Conservation (phyloP, 2,888 invertebrate species). For the Trilocha varians region DNA sequence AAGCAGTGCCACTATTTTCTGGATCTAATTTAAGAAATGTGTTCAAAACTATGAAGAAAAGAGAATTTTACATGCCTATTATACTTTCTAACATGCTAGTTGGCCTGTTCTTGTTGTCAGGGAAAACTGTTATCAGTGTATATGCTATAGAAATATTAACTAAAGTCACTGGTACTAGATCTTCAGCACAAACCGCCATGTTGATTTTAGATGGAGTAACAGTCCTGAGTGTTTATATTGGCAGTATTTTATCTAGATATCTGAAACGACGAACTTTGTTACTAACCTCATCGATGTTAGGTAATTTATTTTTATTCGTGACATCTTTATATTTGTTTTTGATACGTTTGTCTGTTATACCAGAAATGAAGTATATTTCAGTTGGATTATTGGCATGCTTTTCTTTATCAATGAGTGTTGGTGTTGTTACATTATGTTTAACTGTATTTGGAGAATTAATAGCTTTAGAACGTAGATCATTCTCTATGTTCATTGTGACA, state of each 20-base stretch:
- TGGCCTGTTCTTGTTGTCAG: constrained; percentile 16
- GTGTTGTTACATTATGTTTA: constrained; percentile 3
- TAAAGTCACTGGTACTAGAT: constrained; percentile 14
- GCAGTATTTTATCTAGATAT: constrained; percentile 11
- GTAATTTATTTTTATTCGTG: not conserved
- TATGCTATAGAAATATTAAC: constrained; percentile 22
- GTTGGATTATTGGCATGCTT: not conserved
- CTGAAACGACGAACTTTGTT: constrained; percentile 9
- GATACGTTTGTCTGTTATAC: not conserved
- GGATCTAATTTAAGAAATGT: not conserved
- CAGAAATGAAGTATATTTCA: not conserved
- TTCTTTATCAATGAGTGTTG: not conserved
- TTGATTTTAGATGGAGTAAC: constrained; percentile 20
- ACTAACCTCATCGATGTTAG: not conserved
- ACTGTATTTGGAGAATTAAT: constrained; percentile 9
- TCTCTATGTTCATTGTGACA: not conserved
- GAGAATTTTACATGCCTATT: constrained; percentile 17
- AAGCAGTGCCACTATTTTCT: too few species aligned
- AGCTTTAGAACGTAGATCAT: not conserved
- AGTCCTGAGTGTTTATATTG: constrained; percentile 15
- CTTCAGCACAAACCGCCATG: constrained; percentile 19
- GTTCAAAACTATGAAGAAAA: not conserved
- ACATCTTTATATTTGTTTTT: constrained; percentile 6
- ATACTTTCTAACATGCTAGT: constrained; percentile 8
- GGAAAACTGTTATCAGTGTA: constrained; percentile 16